Evolutionary conservation across 23 tunicate genomes (phyloP), one percentile per base, ranked within the genome.

Genomic region (Phallusia fumigata): DNA sequence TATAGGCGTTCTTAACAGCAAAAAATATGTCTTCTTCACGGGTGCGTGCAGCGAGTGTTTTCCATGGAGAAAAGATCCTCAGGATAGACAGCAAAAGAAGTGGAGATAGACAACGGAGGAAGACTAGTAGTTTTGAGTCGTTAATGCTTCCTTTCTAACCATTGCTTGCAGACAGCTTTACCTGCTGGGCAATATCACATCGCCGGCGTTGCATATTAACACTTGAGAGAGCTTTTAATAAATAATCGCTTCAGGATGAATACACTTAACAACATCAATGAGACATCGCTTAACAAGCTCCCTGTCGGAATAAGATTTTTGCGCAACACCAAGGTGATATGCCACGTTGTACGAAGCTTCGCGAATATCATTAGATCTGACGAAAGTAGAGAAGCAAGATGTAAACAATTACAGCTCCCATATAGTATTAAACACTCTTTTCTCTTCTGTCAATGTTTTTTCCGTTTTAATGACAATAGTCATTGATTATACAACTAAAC

Each of bases 241-340:
- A 74, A 45, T 74, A 83, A 45, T 83, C 86, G 13, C 35, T 51
- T 83, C 86, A 74, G 52, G 77, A 40, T 81, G 85, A 81, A 81
- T 81, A 77, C 85, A 81, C n/a, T 81, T 81, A 33, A 81, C 85
- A 32, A 65, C 53, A 47, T 81, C 85, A 18, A 81, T 32, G 30
- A 81, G 52, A 31, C 85, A 81, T 81, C 52, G 77, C 53, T 81
- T 81, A 32, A 81, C 74, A 11, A 74, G 78, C 31, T 74, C 78
- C 31, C 78, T 33, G 18, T 74, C 78, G 78, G 78, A 10, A 74
- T 33, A 74, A 74, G 35, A 31, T 15, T 53, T 81, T 34, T 77
- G 77, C 30, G 85, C 85, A 81, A 74, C 79, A 35, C 86, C 86
- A 83, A 83, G 86, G 74, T 83, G 86, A 83, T 83, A 83, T 74